Evolutionary conservation across 2,888 invertebrate genomes (phyloP).

Genomic region (Agapetus fuscipes): DNA sequence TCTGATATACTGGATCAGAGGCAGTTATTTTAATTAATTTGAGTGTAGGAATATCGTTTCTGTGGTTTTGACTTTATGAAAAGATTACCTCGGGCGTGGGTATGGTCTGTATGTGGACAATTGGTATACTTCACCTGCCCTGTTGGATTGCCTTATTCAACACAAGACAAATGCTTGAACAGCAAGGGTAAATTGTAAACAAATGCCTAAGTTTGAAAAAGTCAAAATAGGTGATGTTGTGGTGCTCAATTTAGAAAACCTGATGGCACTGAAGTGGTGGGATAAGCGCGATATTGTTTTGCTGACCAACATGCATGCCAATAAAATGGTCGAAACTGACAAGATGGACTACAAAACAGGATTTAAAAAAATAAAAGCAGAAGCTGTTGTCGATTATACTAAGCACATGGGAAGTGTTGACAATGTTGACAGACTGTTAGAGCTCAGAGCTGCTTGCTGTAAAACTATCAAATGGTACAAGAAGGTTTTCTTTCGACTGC

Average conservation of each 20-base stretch:
- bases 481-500: constrained; percentile 25
- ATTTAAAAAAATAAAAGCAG: constrained; percentile 23
- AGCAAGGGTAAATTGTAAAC: constrained; percentile 20
- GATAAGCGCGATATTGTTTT: constrained; percentile 25
- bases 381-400: constrained; percentile 24
- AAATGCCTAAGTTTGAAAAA: constrained; percentile 23
- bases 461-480: constrained; percentile 23
- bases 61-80: constrained; percentile 1
- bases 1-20: constrained; percentile 3
- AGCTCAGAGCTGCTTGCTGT: constrained; percentile 14
- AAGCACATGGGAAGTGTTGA: constrained; percentile 24
- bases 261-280: constrained; percentile 25
- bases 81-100: constrained; percentile 1
- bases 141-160: constrained; percentile 5
- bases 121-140: constrained; percentile 7
- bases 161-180: constrained; percentile 21
- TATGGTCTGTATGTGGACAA: constrained; percentile 6
- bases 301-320: constrained; percentile 22
- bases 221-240: constrained; percentile 12
- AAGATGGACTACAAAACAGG: constrained; percentile 16
- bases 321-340: constrained; percentile 14
- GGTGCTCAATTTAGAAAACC: neutral
- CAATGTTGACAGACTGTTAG: constrained; percentile 23
- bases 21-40: neutral
- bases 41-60: neutral